Evolutionary conservation across 1,140 invertebrate genomes (phyloP), one percentile per base, ranked within the genome.

Genomic region (Pemphigus obesinymphae): DNA sequence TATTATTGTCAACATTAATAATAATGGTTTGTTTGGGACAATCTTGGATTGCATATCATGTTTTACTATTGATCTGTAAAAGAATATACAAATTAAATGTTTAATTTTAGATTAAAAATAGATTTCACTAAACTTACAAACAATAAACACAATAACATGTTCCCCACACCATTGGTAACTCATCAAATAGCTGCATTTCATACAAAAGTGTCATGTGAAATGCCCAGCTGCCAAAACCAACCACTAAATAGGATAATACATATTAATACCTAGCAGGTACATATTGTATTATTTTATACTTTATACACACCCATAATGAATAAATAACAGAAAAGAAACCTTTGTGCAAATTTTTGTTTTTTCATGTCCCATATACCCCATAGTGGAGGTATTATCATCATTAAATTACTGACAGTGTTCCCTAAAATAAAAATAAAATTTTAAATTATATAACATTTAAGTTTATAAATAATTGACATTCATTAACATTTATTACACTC

Each of bases 161-260:
- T 23, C 85, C 85, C 84, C 84, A 85, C 63, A 85, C 84, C 85
- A 85, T 85, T 23, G 85, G 85, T 63, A 85, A 84, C 68, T 85
- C 85, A 84, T 85, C 85, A 80, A 85, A 85, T 40, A 85, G 82
- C 73, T 85, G 85, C 85, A 85, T 85, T 84, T 85, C 84, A 82
- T 85, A 85, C 3, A 85, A 73, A 48, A 85, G 82, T 40, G 85
- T 85, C 85, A 85, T 85, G 55, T 85, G 85, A 82, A 85, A 85
- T 8, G 84, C 84, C 85, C 84, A 85, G 29, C 84, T 85, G 13
- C 85, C 85, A 50, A 85, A 82, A 20, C 85, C 85, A 66, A 85
- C 85, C 83, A 85, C 85, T 85, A 75, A 40, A 85, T 83, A 50
- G 15, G 11, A 45, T 43, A 29, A 26, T 31, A n/a, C n/a, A 31